Evolutionary conservation across 2,797 vertebrate species (phyloP).

Genomic region (Sandelia bainsii): DNA sequence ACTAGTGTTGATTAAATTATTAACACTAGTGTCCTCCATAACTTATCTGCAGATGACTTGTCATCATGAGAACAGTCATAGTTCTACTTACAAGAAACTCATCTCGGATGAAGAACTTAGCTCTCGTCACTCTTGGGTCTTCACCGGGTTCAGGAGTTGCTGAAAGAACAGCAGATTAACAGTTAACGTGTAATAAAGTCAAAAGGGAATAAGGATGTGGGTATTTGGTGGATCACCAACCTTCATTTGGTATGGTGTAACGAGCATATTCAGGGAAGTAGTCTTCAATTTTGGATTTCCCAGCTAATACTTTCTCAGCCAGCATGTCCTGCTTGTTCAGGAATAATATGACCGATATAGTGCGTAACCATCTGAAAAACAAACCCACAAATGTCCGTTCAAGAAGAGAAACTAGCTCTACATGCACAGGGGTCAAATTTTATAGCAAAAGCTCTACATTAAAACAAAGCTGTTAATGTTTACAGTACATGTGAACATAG

Average conservation of each 20-base stretch:
- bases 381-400: background rate
- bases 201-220: background rate
- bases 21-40: too few species aligned
- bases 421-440: background rate
- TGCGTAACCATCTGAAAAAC: constrained; percentile 93
- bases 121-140: constrained; percentile 98
- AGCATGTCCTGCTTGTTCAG: constrained; percentile 99
- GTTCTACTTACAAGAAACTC: constrained; percentile 93
- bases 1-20: too few species aligned
- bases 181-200: background rate
- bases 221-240: constrained; percentile 76
- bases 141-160: constrained; percentile 96
- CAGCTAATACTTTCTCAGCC: constrained; percentile 99
- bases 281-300: constrained; percentile 99
- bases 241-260: constrained; percentile 98
- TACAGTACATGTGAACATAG: too few species aligned
- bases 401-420: background rate
- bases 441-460: background rate
- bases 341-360: constrained; percentile 98
- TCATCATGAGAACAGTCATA: background rate
- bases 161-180: constrained; percentile 62
- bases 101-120: constrained; percentile 98
- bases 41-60: background rate
- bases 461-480: too few species aligned
- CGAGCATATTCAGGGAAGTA: constrained; percentile 97